These are phyloP conservation scores for Lithosia quadra DNA, from an alignment of 2,888 invertebrate genomes.

Conservation along the genomic window DNA sequence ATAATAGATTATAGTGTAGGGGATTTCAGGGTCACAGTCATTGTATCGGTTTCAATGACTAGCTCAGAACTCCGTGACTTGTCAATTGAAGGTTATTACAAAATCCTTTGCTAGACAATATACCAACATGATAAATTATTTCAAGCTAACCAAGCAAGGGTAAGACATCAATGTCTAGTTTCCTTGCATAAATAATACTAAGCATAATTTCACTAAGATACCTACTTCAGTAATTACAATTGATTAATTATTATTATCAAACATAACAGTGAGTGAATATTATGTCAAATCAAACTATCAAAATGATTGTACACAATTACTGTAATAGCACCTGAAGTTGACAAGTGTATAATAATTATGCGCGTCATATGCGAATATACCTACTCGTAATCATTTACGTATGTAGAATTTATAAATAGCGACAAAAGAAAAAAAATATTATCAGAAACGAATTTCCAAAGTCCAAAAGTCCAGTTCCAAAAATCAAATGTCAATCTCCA, in stretches of 20 bases:
- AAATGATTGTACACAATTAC: conserved; percentile 12
- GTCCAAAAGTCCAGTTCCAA: too few relatives aligned
- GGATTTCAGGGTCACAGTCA: not conserved
- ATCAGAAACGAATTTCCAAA: too few relatives aligned
- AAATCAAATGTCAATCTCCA: too few relatives aligned
- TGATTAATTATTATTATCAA: not conserved
- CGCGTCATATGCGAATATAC: not conserved
- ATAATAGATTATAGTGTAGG: not conserved
- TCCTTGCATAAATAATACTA: not conserved
- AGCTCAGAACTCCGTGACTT: not conserved
- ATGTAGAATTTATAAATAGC: not conserved
- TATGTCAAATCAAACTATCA: not conserved
- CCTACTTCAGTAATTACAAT: not conserved
- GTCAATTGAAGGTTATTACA: not conserved
- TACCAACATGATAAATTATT: not conserved
- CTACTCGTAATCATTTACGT: too few relatives aligned
- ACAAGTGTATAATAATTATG: not conserved
- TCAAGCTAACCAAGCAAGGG: not conserved
- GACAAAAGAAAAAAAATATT: too few relatives aligned
- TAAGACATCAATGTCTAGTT: not conserved
- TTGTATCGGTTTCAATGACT: not conserved
- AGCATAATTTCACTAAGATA: not conserved
- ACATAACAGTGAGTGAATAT: not conserved
- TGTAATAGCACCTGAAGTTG: not conserved
- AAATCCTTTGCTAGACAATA: not conserved